Percentiles rank a stretch among this genome's conserved stretches.
These are phyloP conservation scores for Eurytoma californica DNA, from an alignment of 2,888 invertebrate genomes.

Conservation along the genomic window DNA sequence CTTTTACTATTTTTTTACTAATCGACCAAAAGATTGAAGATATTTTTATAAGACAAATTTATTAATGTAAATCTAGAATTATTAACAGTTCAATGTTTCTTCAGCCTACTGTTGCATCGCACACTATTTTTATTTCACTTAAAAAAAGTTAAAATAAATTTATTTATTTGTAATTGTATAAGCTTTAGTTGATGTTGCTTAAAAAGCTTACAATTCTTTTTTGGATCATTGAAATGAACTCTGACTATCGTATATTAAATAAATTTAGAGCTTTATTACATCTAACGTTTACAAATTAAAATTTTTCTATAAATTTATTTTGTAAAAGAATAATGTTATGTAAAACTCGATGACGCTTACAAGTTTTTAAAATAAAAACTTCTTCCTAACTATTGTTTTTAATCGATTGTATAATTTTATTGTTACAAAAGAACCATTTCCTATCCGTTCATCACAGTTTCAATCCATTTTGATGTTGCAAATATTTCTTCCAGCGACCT, in stretches of 20 bases:
- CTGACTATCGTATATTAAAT: background rate
- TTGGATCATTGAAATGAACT: too few relatives aligned
- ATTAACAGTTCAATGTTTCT: constrained; percentile 9
- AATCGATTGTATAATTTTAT: background rate
- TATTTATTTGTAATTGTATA: background rate
- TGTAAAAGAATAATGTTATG: constrained; percentile 25
- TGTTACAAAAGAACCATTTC: background rate
- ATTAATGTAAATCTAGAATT: constrained; percentile 5
- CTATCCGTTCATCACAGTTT: background rate
- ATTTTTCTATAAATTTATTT: constrained; percentile 13
- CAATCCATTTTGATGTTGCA: too few relatives aligned
- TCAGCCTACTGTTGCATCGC: background rate
- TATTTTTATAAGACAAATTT: constrained; percentile 55
- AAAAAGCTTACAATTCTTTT: too few relatives aligned
- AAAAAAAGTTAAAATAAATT: background rate
- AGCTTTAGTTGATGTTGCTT: background rate
- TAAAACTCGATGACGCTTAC: constrained; percentile 17
- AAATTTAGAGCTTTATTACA: constrained; percentile 3
- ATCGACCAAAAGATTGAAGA: constrained; percentile 16
- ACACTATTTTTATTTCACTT: background rate
- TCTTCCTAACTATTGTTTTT: constrained; percentile 27
- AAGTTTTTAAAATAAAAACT: constrained; percentile 34
- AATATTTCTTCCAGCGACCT: background rate
- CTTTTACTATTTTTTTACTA: constrained; percentile 25
- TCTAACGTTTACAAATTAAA: background rate